These are phyloP conservation scores for Centrocercus urophasianus DNA, from an alignment of 2,113 vertebrate species.

Conservation along the genomic window DNA sequence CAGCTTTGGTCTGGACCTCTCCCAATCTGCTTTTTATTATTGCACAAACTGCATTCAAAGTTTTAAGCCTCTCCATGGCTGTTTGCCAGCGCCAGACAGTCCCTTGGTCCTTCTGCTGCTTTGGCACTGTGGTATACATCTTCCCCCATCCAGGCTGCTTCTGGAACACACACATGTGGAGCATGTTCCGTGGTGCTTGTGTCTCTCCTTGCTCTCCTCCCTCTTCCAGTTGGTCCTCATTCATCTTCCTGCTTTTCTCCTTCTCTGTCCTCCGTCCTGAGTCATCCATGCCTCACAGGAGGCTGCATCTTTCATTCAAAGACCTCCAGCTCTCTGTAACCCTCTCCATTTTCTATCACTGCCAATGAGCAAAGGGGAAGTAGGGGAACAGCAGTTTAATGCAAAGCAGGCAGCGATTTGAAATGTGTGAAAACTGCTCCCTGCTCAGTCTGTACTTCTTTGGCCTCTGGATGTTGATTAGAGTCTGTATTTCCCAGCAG, in stretches of 20 bases:
- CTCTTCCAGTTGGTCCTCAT: neutral
- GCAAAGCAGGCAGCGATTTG: neutral
- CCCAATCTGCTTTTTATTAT: neutral
- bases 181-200: neutral
- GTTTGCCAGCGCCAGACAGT: neutral
- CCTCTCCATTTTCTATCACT: neutral
- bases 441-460: neutral
- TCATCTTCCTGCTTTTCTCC: neutral
- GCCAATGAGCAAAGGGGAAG: neutral
- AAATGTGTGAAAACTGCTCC: neutral
- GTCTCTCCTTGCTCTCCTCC: neutral
- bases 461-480: neutral
- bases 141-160: accelerated
- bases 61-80: neutral
- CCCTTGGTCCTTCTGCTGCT: neutral
- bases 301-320: neutral
- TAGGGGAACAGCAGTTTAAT: neutral
- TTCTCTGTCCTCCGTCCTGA: neutral
- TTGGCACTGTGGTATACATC: neutral
- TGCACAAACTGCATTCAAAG: neutral
- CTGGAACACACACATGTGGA: neutral
- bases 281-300: neutral
- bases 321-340: neutral
- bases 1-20: neutral
- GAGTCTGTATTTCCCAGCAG: neutral